Percentiles rank a stretch among this genome's conserved stretches.
phyloP scores from a whole-genome alignment of 2,888 invertebrate species.

The Halictus ligatus region DNA sequence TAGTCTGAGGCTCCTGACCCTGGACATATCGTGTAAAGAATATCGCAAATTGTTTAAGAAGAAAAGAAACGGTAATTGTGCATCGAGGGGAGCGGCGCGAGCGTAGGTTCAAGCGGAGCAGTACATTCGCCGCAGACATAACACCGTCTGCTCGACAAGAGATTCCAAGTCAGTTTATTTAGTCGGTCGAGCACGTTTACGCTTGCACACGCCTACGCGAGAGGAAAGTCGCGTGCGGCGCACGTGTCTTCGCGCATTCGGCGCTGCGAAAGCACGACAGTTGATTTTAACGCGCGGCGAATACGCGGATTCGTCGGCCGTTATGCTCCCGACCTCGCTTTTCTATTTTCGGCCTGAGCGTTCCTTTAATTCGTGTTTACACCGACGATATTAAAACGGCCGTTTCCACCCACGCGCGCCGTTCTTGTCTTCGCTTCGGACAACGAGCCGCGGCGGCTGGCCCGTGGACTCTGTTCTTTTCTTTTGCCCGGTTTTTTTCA shows the following conservation, averaged over 20 bases:
- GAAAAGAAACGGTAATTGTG: background rate
- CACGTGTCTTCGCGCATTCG: conserved; percentile 32
- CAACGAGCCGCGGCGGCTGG: background rate
- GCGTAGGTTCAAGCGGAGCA: background rate
- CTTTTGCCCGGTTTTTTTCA: background rate
- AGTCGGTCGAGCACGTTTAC: conserved; percentile 35
- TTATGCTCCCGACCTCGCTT: conserved; percentile 7
- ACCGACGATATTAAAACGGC: conserved; percentile 15
- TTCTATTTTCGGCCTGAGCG: background rate
- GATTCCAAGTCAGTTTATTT: conserved; percentile 57
- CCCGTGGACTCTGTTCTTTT: background rate
- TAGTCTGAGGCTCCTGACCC: no score
- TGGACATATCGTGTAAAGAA: background rate
- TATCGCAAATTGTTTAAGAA: background rate
- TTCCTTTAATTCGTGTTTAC: conserved; percentile 19
- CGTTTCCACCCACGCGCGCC: background rate
- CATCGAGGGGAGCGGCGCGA: background rate
- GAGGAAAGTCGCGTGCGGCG: conserved; percentile 49
- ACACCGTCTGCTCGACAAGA: background rate
- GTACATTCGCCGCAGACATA: conserved; percentile 1
- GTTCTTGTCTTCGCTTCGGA: background rate
- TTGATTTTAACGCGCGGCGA: conserved; percentile 14
- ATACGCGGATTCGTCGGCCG: background rate
- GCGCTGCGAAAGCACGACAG: background rate
- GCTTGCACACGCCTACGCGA: conserved; percentile 37